These are phyloP conservation scores for Leontopithecus rosalia DNA, from an alignment of 2,797 vertebrate genomes.

Conservation along the genomic window DNA sequence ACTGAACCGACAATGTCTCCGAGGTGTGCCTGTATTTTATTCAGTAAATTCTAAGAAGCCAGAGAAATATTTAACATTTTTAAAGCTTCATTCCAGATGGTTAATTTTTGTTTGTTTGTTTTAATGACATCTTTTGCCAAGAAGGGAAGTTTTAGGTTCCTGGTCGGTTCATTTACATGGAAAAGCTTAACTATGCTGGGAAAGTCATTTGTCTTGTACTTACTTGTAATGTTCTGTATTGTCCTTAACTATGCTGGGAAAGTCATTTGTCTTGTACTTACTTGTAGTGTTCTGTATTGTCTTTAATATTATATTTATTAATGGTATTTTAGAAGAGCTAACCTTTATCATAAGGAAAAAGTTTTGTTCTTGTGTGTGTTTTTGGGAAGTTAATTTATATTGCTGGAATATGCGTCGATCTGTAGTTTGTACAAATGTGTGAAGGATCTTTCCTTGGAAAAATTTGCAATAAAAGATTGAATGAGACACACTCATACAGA, in stretches of 20 bases:
- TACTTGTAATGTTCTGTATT: neutral
- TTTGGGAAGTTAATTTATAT: conserved; percentile 51
- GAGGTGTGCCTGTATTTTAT: neutral
- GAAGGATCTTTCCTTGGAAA: conserved; percentile 49
- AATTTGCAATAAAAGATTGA: conserved; percentile 13
- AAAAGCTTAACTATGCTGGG: neutral
- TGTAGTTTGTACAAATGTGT: neutral
- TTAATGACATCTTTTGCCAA: neutral
- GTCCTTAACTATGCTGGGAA: neutral
- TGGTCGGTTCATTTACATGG: neutral
- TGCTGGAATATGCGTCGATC: neutral
- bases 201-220: neutral
- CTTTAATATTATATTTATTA: conserved; percentile 49
- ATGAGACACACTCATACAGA: neutral
- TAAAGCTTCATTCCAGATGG: neutral
- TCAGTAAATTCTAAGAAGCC: neutral
- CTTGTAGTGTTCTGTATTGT: neutral
- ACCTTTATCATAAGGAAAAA: neutral
- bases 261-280: neutral
- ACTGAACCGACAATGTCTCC: neutral
- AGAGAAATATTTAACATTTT: neutral
- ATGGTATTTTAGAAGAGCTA: conserved; percentile 3
- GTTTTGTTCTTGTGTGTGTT: neutral
- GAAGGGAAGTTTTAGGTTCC: neutral
- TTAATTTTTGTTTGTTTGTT: neutral